phyloP scores from a whole-genome alignment of 2,888 invertebrate genomes.

The Amorpha juglandis region DNA sequence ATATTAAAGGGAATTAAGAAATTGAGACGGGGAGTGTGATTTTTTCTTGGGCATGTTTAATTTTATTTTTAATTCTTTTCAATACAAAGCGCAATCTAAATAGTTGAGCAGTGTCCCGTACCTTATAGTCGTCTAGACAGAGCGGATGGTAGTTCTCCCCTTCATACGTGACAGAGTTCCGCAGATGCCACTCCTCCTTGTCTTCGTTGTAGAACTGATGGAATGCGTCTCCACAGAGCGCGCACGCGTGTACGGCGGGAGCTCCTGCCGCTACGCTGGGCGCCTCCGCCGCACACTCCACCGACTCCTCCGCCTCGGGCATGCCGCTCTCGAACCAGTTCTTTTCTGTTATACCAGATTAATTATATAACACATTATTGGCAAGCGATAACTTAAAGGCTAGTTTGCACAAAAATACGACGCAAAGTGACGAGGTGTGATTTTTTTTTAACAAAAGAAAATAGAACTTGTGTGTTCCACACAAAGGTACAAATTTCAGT shows the following conservation, averaged over 20 bases:
- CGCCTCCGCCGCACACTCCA: conserved; percentile 62
- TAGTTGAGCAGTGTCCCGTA: conserved; percentile 49
- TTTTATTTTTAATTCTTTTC: too few species aligned
- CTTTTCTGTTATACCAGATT: conserved; percentile 84
- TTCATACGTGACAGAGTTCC: conserved; percentile 91
- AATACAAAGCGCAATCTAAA: too few species aligned
- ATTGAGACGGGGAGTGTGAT: too few species aligned
- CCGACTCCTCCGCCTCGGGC: conserved; percentile 64
- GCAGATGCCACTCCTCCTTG: conserved; percentile 97
- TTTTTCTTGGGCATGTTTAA: too few species aligned
- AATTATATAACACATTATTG: too few species aligned
- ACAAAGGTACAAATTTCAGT: too few species aligned
- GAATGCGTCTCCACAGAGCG: conserved; percentile 96
- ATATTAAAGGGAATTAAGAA: too few species aligned
- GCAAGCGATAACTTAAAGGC: too few species aligned
- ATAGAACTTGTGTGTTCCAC: too few species aligned
- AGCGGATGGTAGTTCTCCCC: conserved; percentile 93
- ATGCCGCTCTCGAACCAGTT: conserved; percentile 93
- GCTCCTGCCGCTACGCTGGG: conserved; percentile 89
- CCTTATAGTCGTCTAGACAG: conserved; percentile 95
- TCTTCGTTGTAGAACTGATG: conserved; percentile 98
- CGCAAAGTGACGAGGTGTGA: too few species aligned
- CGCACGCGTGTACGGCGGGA: conserved; percentile 89
- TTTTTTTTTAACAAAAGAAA: too few species aligned
- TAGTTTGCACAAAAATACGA: too few species aligned